A percentile compares a stretch with the other conserved stretches of the same genome.
Evolutionary conservation across 2,113 vertebrate species (phyloP).

Genomic region (Peromyscus polionotus): DNA sequence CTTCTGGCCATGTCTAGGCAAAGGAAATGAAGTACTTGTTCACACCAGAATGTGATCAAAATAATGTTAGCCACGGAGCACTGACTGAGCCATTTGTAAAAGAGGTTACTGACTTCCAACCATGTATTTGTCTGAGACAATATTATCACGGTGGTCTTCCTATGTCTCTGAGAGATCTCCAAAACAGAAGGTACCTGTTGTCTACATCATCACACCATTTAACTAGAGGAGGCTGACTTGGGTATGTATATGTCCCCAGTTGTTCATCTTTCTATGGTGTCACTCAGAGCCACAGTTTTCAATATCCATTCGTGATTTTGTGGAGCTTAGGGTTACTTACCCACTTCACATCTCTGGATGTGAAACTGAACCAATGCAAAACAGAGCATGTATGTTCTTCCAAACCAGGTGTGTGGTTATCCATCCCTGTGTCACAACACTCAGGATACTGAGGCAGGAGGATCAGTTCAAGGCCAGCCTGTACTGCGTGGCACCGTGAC

Average conservation of each 20-base stretch:
- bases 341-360: neutral
- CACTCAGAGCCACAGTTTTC: neutral
- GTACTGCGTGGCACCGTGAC: neutral
- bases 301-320: neutral
- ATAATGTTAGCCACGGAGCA: neutral
- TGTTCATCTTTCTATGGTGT: neutral
- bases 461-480: neutral
- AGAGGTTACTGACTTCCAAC: neutral
- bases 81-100: neutral
- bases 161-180: neutral
- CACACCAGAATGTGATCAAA: neutral
- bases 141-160: too few species aligned
- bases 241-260: too few species aligned
- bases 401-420: neutral
- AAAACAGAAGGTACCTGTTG: neutral
- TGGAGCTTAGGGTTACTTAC: neutral
- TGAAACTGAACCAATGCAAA: neutral
- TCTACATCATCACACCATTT: neutral
- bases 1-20: neutral
- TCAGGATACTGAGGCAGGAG: neutral
- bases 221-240: neutral
- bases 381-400: constrained; percentile 9
- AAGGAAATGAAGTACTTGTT: too few species aligned
- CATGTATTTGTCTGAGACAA: neutral
- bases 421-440: neutral